Conservation (phyloP, 2,797 vertebrate genomes). For the Megalops cyprinoides region DNA sequence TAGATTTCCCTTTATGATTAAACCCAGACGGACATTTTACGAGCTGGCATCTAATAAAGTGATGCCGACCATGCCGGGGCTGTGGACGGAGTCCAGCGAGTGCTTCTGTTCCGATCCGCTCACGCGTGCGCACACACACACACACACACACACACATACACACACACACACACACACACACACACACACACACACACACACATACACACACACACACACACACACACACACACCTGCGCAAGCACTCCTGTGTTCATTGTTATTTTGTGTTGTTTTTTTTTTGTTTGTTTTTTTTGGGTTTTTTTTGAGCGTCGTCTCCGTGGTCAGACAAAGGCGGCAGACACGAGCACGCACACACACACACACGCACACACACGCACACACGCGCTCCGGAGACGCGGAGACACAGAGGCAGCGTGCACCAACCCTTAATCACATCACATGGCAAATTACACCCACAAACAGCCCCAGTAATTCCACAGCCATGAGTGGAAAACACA, state of each 20-base stretch:
- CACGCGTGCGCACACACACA: neutral
- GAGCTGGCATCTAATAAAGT: conserved; percentile 4
- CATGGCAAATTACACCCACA: conserved; percentile 22
- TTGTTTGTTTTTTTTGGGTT: neutral
- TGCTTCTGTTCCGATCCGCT: neutral
- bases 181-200: no score
- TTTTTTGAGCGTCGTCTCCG: neutral
- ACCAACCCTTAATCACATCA: conserved; percentile 14
- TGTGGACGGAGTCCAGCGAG: neutral
- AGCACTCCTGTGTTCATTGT: neutral
- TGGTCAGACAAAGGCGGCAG: neutral
- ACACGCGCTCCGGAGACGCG: neutral
- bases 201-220: neutral
- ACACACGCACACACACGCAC: conserved; percentile 1
- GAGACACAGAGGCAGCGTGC: neutral
- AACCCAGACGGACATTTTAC: conserved; percentile 10
- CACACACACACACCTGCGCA: neutral
- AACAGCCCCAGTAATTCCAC: conserved; percentile 14
- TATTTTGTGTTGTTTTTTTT: neutral
- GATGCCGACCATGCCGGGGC: neutral
- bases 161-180: no score
- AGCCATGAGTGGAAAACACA: neutral
- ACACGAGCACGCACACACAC: neutral
- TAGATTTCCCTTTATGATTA: conserved; percentile 18
- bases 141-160: neutral